Evolutionary conservation across 2,797 vertebrate genomes (phyloP), one percentile per base, ranked within the genome.

Genomic region (Ispidina picta): DNA sequence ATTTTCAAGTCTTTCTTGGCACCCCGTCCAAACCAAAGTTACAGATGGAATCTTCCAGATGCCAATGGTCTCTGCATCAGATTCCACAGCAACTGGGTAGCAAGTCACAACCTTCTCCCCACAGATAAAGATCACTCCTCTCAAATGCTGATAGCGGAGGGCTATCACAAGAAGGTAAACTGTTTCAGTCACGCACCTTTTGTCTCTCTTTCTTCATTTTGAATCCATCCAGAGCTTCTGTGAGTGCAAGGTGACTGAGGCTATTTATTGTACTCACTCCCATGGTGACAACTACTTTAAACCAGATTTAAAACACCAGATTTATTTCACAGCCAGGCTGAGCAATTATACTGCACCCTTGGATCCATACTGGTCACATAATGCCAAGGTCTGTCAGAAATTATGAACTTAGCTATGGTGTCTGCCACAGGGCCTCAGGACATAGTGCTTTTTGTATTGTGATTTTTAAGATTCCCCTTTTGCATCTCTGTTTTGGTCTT

Each of bases 391-490:
- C 39, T 55, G 31, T 7, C 55, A n/a, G 49, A 39, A 72, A 44
- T 12, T 44, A 41, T 12, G 17, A 55, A 46, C 44, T 62, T 15
- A 63, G 23, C 49, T 58, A n/a, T 6, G 22, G 11, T 48, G 21
- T 65, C 58, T 41, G 75, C 63, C 48, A 71, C 43, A 18, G 64
- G 17, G 31, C 39, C 35, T 62, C 64, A 52, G 69, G 64, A 52
- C 48, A 71, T 17, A 11, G 12, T 0, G 2, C n/a, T 55, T 68
- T 55, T n/a, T 46, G 15, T n/a, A 23, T 15, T 0, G 0, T 21
- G 15, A 58, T 12, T 51, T 63, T 76, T 58, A 80, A 80, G 25
- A 76, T 51, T 41, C 16, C 14, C 35, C 35, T 69, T 75, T n/a
- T 51, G 26, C 60, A 60, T 55, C 44, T 74, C 35, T 22, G n/a